A percentile compares a stretch with the other conserved stretches of the same genome.
These are phyloP conservation scores for Anisognathus igniventris DNA, from an alignment of 2,797 vertebrate genomes.

Conservation along the genomic window DNA sequence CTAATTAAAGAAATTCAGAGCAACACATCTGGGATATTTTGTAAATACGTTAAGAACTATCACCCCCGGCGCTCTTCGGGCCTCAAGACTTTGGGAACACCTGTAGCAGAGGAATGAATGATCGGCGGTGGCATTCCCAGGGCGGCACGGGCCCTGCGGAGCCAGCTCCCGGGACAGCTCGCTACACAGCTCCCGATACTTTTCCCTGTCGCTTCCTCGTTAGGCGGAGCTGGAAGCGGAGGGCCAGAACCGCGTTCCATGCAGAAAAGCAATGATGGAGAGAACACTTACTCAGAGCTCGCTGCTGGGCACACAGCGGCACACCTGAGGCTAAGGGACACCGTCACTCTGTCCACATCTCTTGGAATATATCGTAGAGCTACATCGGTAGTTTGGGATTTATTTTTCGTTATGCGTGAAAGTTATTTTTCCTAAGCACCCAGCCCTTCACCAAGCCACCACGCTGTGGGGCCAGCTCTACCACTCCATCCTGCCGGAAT, in stretches of 20 bases:
- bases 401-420: rapidly evolving
- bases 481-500: rapidly evolving
- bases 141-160: neutral
- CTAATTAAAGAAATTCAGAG: neutral
- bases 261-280: rapidly evolving
- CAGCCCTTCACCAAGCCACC: neutral
- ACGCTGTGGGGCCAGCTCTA: neutral
- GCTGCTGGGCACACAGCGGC: neutral
- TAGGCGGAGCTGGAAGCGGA: rapidly evolving
- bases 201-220: rapidly evolving
- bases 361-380: rapidly evolving
- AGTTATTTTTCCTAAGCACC: neutral
- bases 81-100: neutral
- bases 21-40: neutral
- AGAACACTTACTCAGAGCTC: neutral
- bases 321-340: rapidly evolving
- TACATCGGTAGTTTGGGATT: rapidly evolving
- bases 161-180: rapidly evolving
- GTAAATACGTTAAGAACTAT: neutral
- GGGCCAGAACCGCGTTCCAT: rapidly evolving
- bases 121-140: rapidly evolving
- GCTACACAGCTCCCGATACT: rapidly evolving
- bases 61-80: neutral
- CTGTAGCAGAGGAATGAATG: neutral
- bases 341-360: rapidly evolving